Percentiles rank a stretch among this genome's conserved stretches.
phyloP scores from a whole-genome alignment of 1,140 invertebrate species.

The Cotesia vestalis region DNA sequence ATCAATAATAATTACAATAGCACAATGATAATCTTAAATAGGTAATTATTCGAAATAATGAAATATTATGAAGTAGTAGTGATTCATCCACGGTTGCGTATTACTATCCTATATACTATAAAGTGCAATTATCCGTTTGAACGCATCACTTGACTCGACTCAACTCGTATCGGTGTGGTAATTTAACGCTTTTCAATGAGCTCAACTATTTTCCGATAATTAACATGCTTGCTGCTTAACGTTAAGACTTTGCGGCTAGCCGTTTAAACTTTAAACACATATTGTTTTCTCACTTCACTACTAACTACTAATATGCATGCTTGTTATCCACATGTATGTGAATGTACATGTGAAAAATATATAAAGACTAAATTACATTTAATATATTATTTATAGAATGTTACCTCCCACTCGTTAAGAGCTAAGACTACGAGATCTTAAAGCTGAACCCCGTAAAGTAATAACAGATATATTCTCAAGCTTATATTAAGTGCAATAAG shows the following conservation, averaged over 20 bases:
- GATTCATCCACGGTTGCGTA: background rate
- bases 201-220: slow-evolving; percentile 55
- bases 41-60: slow-evolving; percentile 1
- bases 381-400: background rate
- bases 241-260: slow-evolving; percentile 15
- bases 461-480: no score
- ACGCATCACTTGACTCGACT: slow-evolving; percentile 45
- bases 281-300: slow-evolving; percentile 30
- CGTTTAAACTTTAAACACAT: slow-evolving; percentile 35
- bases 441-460: no score
- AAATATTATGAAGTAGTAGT: background rate
- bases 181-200: slow-evolving; percentile 61
- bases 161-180: slow-evolving; percentile 37
- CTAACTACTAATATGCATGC: no score
- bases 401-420: no score
- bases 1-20: background rate
- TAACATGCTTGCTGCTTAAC: slow-evolving; percentile 44
- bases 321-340: background rate
- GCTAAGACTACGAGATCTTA: no score
- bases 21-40: background rate
- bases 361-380: background rate
- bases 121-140: slow-evolving; percentile 52
- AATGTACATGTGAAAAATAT: background rate
- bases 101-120: background rate
- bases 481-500: no score